Evolutionary conservation across 2,888 invertebrate genomes (phyloP).

Genomic region (Drosophila leonis): DNA sequence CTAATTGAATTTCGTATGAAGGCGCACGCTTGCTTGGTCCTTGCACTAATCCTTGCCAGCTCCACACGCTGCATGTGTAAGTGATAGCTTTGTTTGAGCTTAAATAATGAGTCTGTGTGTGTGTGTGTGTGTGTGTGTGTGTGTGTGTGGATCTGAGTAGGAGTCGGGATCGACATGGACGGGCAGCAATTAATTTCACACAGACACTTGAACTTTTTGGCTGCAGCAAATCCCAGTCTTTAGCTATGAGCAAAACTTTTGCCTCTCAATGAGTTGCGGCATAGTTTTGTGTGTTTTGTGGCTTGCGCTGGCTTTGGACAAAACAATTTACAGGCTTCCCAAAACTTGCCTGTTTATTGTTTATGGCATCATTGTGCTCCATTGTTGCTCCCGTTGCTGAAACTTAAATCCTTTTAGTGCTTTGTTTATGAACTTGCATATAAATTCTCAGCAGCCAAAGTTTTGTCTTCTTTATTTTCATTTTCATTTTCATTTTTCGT

Average conservation of each 20-base stretch:
- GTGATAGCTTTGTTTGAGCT: conserved; percentile 78
- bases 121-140: not conserved
- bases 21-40: conserved; percentile 41
- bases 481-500: not conserved
- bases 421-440: conserved; percentile 80
- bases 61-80: conserved; percentile 60
- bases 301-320: conserved; percentile 61
- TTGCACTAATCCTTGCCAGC: conserved; percentile 71
- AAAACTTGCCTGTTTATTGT: conserved; percentile 83
- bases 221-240: conserved; percentile 72
- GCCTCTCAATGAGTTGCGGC: conserved; percentile 69
- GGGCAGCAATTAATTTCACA: conserved; percentile 81
- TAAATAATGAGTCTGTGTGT: conserved; percentile 50
- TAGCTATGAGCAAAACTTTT: conserved; percentile 42
- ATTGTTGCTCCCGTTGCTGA: conserved; percentile 62
- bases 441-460: conserved; percentile 70
- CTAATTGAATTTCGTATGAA: conserved; percentile 75
- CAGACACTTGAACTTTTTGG: conserved; percentile 77
- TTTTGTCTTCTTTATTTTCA: conserved; percentile 20
- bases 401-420: conserved; percentile 80
- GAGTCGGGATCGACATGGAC: conserved; percentile 34
- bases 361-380: conserved; percentile 82
- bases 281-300: conserved; percentile 81
- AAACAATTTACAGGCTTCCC: conserved; percentile 79
- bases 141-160: conserved; percentile 2